phyloP scores from a whole-genome alignment of 2,113 vertebrate species.

The Ia io region DNA sequence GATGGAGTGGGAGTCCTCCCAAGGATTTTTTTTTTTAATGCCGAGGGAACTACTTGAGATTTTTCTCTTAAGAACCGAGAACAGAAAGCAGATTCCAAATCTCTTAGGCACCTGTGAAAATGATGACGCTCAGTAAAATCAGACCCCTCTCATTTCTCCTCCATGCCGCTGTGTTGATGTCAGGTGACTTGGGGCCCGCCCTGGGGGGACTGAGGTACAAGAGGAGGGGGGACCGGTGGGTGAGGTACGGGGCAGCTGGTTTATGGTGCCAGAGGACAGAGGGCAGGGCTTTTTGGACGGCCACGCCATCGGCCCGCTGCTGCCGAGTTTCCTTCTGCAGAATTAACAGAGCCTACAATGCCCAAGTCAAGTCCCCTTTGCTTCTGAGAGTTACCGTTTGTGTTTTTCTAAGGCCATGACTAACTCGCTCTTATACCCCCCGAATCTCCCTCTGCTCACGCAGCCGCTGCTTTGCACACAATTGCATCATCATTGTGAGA shows the following conservation, averaged over 20 bases:
- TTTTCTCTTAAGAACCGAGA: constrained; percentile 41
- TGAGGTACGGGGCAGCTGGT: neutral
- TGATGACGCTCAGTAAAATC: neutral
- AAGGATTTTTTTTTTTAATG: neutral
- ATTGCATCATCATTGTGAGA: neutral
- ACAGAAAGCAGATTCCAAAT: constrained; percentile 20
- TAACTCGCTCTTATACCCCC: neutral
- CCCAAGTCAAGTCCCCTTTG: neutral
- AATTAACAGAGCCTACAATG: neutral
- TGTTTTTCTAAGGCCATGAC: neutral
- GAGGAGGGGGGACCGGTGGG: accelerated
- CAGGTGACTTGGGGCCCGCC: neutral
- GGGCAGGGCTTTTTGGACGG: neutral
- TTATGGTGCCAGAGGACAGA: neutral
- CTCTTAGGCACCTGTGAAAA: constrained; percentile 59
- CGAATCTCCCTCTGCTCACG: neutral
- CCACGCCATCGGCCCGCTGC: neutral
- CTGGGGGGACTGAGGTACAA: neutral
- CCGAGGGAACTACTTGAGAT: constrained; percentile 38
- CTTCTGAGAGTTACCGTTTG: neutral
- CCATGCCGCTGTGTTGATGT: neutral
- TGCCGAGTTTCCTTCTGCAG: neutral
- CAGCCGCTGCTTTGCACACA: neutral
- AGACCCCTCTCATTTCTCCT: neutral
- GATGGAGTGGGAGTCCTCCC: neutral